These are phyloP conservation scores for Epinephelus fuscoguttatus DNA, from an alignment of 2,113 vertebrate species.

Conservation along the genomic window DNA sequence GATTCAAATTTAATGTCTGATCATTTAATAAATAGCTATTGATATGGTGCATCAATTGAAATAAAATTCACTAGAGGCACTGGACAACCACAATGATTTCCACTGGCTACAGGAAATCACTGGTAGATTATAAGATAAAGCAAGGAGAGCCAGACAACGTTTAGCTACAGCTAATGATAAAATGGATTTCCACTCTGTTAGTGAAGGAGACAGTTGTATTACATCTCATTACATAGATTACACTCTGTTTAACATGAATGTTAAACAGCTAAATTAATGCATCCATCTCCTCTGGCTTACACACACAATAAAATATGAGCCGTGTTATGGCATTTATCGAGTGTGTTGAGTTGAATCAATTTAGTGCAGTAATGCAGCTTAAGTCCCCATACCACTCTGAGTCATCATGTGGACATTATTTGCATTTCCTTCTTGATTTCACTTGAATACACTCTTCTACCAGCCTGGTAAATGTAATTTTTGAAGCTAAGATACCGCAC, in stretches of 20 bases:
- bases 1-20: background rate
- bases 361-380: background rate
- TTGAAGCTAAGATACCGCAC: background rate
- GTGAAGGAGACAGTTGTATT: background rate
- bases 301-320: slow-evolving; percentile 13
- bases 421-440: background rate
- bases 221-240: slow-evolving; percentile 50
- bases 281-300: slow-evolving; percentile 37
- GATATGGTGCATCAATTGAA: slow-evolving; percentile 3
- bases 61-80: slow-evolving; percentile 9
- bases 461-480: background rate
- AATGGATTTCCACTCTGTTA: slow-evolving; percentile 15
- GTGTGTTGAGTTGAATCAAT: slow-evolving; percentile 8
- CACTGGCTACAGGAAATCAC: background rate
- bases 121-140: slow-evolving; percentile 10
- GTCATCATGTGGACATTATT: background rate
- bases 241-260: slow-evolving; percentile 33
- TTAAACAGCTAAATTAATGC: slow-evolving; percentile 41
- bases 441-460: background rate
- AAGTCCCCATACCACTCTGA: background rate
- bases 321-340: slow-evolving; percentile 12
- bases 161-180: slow-evolving; percentile 22
- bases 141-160: slow-evolving; percentile 15
- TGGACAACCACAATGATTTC: background rate
- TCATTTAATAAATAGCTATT: slow-evolving; percentile 14